phyloP scores from a whole-genome alignment of 2,113 vertebrate species.

The Leptosomus discolor region DNA sequence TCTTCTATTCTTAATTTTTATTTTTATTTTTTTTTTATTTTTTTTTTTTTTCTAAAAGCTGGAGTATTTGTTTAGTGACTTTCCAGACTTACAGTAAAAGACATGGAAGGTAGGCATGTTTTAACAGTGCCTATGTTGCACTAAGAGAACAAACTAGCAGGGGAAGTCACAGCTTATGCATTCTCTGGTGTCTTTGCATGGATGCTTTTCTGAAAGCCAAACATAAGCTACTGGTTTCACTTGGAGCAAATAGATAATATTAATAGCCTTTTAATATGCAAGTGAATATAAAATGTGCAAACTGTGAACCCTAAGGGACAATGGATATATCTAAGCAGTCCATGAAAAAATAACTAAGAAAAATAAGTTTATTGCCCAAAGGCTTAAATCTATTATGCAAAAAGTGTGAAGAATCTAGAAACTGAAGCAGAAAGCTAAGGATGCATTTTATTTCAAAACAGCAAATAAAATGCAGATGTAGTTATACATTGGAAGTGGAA shows the following conservation, averaged over 20 bases:
- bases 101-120: not conserved
- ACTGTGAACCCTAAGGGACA: not conserved
- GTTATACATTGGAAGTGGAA: not conserved
- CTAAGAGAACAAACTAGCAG: not conserved
- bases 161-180: not conserved
- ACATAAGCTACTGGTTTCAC: not conserved
- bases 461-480: not conserved
- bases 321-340: not conserved
- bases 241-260: not conserved
- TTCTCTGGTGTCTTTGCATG: not conserved
- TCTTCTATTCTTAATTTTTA: not conserved
- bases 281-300: not conserved
- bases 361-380: not conserved
- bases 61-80: not conserved
- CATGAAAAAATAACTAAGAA: not conserved
- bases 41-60: not conserved
- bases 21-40: not conserved
- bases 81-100: not conserved
- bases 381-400: not conserved
- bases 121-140: not conserved
- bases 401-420: not conserved
- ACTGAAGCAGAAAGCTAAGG: not conserved
- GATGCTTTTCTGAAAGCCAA: not conserved
- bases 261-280: not conserved
- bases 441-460: not conserved